Evolutionary conservation across 1,140 invertebrate species (phyloP).

Genomic region (Brachystomella parvula): DNA sequence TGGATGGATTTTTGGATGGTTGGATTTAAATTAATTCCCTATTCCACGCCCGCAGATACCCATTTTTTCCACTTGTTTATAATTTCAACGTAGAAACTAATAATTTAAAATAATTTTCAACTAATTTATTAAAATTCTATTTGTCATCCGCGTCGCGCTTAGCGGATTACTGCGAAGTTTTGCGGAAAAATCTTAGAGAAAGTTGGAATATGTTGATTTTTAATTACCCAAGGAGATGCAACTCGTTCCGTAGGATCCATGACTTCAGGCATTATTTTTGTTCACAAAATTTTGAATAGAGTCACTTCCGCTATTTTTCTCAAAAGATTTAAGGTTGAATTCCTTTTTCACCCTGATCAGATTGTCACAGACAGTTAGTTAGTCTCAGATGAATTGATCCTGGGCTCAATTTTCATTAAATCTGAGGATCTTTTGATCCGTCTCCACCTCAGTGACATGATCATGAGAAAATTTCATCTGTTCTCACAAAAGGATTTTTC

Average conservation of each 20-base stretch:
- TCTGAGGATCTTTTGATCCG: not conserved
- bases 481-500: not conserved
- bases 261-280: constrained; percentile 31
- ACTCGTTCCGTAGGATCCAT: constrained; percentile 37
- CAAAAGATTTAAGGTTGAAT: not conserved
- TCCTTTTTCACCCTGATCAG: constrained; percentile 5
- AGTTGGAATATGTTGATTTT: not conserved
- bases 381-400: constrained; percentile 10
- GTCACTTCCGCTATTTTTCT: not conserved
- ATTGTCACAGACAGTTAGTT: constrained; percentile 11
- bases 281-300: constrained; percentile 3
- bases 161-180: not conserved
- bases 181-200: not conserved
- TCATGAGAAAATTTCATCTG: not conserved
- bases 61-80: no score
- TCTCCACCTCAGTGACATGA: not conserved
- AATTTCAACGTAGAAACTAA: no score
- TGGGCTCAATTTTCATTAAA: not conserved
- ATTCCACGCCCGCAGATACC: no score
- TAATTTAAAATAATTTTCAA: not conserved
- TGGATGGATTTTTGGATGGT: no score
- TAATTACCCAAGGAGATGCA: constrained; percentile 36
- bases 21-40: no score
- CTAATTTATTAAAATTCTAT: not conserved
- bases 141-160: not conserved